These are phyloP conservation scores for Drosophila busckii DNA, from an alignment of 1,140 invertebrate genomes.

Conservation along the genomic window DNA sequence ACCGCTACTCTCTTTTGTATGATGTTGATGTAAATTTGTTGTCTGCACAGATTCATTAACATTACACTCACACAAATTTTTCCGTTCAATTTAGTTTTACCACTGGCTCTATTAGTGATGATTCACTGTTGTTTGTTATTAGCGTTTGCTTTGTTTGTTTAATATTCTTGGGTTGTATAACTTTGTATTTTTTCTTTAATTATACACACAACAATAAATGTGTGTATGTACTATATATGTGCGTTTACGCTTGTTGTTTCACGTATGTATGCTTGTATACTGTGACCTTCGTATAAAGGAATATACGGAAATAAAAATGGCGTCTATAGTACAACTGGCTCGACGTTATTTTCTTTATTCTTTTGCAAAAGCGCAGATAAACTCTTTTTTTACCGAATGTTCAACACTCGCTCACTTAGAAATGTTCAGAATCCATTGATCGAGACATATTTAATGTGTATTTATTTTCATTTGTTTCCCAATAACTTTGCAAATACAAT, in stretches of 20 bases:
- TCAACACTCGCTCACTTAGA: slow-evolving; percentile 12
- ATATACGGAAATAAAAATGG: slow-evolving; percentile 34
- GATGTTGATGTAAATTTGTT: slow-evolving; percentile 25
- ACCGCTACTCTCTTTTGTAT: slow-evolving; percentile 50
- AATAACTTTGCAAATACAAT: slow-evolving; percentile 4
- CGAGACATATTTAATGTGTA: slow-evolving; percentile 36
- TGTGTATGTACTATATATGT: neutral
- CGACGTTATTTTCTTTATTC: slow-evolving; percentile 10
- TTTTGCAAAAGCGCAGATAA: slow-evolving; percentile 8
- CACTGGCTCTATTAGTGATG: neutral
- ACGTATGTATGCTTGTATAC: slow-evolving; percentile 6
- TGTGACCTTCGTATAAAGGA: slow-evolving; percentile 39
- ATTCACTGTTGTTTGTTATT: no score
- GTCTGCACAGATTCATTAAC: slow-evolving; percentile 47
- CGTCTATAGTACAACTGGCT: slow-evolving; percentile 26
- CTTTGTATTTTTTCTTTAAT: slow-evolving; percentile 15
- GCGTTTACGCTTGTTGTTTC: slow-evolving; percentile 1
- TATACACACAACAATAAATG: slow-evolving; percentile 7
- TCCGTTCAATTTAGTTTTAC: slow-evolving; percentile 5
- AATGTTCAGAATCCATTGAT: slow-evolving; percentile 42
- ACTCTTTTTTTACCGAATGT: slow-evolving; percentile 13
- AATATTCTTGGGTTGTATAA: slow-evolving; percentile 28
- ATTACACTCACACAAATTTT: slow-evolving; percentile 42
- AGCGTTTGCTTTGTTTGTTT: slow-evolving; percentile 10
- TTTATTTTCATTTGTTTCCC: slow-evolving; percentile 18